Conservation (phyloP, 2,113 vertebrate species). For the Varanus salvator region DNA sequence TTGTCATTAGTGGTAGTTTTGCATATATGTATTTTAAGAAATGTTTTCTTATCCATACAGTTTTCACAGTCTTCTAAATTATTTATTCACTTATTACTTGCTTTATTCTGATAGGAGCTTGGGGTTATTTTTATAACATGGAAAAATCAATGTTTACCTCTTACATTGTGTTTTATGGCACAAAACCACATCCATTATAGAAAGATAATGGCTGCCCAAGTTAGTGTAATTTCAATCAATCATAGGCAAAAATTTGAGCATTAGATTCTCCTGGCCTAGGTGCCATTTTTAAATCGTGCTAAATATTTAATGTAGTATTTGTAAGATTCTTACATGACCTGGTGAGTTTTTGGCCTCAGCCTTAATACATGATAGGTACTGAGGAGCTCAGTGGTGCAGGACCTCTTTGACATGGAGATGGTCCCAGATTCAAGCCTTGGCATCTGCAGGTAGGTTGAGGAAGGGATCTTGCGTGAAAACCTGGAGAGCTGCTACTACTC, state of each 20-base stretch:
- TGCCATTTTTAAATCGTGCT: neutral
- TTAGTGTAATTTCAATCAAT: neutral
- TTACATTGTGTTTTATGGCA: constrained; percentile 17
- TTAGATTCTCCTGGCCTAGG: neutral
- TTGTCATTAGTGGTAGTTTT: neutral
- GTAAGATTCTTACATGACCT: neutral
- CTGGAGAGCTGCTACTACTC: too few relatives aligned
- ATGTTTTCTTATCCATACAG: neutral
- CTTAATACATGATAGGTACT: neutral
- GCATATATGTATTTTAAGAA: neutral
- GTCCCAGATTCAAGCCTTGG: too few relatives aligned
- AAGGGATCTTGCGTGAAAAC: too few relatives aligned
- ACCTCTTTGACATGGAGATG: too few relatives aligned
- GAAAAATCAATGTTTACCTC: neutral
- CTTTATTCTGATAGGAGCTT: neutral
- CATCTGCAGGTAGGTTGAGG: too few relatives aligned
- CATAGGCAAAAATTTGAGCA: neutral
- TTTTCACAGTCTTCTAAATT: neutral
- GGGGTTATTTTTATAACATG: neutral
- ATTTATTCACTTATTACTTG: neutral
- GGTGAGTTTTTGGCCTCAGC: neutral
- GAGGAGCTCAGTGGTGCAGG: neutral
- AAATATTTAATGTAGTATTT: neutral
- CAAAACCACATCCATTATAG: neutral
- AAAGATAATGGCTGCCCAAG: neutral